Conservation (phyloP, 2,888 invertebrate genomes). For the Ichneumon xanthorius region DNA sequence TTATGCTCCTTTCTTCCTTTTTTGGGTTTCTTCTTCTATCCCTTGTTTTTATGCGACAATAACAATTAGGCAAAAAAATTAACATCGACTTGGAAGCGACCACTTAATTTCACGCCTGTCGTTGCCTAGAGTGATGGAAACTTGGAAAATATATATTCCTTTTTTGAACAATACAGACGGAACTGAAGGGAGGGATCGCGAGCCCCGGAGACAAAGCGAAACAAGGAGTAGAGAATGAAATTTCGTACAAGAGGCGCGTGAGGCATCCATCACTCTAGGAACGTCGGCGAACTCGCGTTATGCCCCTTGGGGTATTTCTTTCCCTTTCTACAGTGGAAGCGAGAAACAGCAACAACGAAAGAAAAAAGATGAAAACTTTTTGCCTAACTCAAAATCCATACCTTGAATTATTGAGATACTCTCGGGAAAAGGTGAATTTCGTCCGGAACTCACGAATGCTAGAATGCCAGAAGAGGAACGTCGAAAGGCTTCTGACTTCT, state of each 20-base stretch:
- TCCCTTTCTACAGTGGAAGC: conserved; percentile 69
- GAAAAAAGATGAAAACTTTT: conserved; percentile 64
- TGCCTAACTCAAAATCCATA: conserved; percentile 77
- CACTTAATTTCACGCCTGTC: conserved; percentile 19
- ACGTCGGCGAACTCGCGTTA: conserved; percentile 70
- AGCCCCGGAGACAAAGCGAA: conserved; percentile 37
- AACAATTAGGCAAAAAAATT: conserved; percentile 4
- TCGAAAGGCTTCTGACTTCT: conserved; percentile 53
- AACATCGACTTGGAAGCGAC: conserved; percentile 6
- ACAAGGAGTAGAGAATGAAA: conserved; percentile 67
- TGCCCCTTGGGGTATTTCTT: conserved; percentile 69
- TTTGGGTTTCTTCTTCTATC: conserved; percentile 25
- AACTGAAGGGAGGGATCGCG: conserved; percentile 11
- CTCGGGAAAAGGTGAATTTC: conserved; percentile 62
- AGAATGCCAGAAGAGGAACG: conserved; percentile 28
- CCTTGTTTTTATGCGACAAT: conserved; percentile 15
- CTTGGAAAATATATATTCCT: conserved; percentile 16
- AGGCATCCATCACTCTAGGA: conserved; percentile 77
- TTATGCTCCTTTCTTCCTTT: too few species aligned
- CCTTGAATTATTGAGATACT: conserved; percentile 79
- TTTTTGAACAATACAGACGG: conserved; percentile 30
- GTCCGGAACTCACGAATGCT: conserved; percentile 24
- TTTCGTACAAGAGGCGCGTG: conserved; percentile 68
- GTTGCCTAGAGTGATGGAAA: background rate
- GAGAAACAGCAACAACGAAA: conserved; percentile 42